Evolutionary conservation across 2,888 invertebrate genomes (phyloP), one percentile per base, ranked within the genome.

Genomic region (Limnephilus rhombicus): DNA sequence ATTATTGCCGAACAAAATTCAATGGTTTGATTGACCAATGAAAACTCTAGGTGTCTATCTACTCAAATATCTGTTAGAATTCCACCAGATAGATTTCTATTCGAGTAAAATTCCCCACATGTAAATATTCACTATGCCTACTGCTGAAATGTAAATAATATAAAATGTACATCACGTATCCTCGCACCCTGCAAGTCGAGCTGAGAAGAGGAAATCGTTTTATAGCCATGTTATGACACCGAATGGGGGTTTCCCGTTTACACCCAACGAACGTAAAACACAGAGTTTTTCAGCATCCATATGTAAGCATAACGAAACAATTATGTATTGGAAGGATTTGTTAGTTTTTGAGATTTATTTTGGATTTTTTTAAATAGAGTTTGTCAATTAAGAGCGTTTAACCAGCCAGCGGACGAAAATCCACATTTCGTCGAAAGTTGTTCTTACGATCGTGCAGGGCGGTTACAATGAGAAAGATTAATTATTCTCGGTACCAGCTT

Each of bases 221-320:
- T 92, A 92, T 92, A 81, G 88, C 85, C 92, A 18, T 91, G 92
- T 92, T 92, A 92, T 92, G 92, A 92, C 92, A 90, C 90, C 85
- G 85, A 90, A 92, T 91, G 81, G 90, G 92, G 90, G 87, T 91
- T 92, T 92, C 45, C 89, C 89, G 89, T 88, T 88, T 88, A 88
- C 68, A 68, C 88, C 68, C 88, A 31, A 24, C 11, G n/a, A 68
- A 34, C 68, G 31, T 88, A 88, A 31, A 80, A 37, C 29, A 49
- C 29, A 29, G 86, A 29, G 49, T 88, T 88, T 45, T 80, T 68
- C 53, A 34, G 13, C 7, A 68, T 9, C 9, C 2, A 68, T 9
- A 9, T 68, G 3, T 9, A n/a, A 68, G 7, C 24, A 68, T n/a
- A 24, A 68, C 9, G 24, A 68, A 7, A 68, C n/a, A 68, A 24